These are phyloP conservation scores for Rattus rattus DNA, from an alignment of 2,113 vertebrate species.

Conservation along the genomic window DNA sequence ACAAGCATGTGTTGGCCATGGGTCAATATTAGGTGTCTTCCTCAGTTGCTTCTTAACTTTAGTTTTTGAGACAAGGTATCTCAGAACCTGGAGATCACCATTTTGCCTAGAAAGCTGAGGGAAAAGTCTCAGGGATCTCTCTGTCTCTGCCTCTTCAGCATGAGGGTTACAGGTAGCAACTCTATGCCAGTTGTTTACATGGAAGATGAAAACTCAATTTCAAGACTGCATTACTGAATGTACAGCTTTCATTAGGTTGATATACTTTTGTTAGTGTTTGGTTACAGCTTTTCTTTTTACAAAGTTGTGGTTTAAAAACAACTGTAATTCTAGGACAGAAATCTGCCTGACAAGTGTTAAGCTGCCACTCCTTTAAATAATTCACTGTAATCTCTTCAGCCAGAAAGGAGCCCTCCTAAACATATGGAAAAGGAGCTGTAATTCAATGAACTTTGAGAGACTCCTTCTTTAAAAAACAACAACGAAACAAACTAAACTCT, in stretches of 20 bases:
- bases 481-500: neutral
- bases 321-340: neutral
- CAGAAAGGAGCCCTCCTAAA: neutral
- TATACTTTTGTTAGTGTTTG: neutral
- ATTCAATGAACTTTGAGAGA: constrained; percentile 8
- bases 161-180: neutral
- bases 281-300: neutral
- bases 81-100: neutral
- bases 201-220: neutral
- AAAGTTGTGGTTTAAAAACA: constrained; percentile 1
- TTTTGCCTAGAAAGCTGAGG: neutral
- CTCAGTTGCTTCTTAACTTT: no score
- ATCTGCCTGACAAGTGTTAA: neutral
- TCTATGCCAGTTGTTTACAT: neutral
- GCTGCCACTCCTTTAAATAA: constrained; percentile 29
- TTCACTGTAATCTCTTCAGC: constrained; percentile 5
- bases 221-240: neutral
- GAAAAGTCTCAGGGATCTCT: neutral
- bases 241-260: neutral
- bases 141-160: neutral
- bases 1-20: neutral
- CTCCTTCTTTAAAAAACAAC: neutral
- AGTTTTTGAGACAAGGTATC: neutral
- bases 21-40: neutral
- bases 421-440: neutral